phyloP scores from a whole-genome alignment of 2,113 vertebrate species.

The Tor tambroides region DNA sequence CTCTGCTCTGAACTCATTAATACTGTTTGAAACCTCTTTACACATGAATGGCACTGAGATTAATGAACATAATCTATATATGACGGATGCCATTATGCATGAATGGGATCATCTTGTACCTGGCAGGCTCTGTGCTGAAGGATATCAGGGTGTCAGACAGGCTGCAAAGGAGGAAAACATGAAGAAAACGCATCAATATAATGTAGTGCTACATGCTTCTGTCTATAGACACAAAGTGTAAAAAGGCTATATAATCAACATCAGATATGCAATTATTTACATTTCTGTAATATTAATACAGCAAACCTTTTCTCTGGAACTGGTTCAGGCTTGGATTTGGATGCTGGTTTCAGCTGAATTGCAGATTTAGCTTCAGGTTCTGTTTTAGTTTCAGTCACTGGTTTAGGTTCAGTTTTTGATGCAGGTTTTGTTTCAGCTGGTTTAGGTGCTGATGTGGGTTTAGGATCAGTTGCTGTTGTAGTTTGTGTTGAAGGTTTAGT shows the following conservation, averaged over 20 bases:
- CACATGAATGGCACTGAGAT: background rate
- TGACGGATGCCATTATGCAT: background rate
- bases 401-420: no score
- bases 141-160: slow-evolving; percentile 65
- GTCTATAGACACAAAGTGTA: no score
- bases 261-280: background rate
- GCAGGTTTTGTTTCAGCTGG: no score
- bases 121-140: slow-evolving; percentile 58
- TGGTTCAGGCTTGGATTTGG: background rate
- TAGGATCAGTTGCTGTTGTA: no score
- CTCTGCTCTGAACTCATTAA: background rate
- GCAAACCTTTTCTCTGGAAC: slow-evolving; percentile 45
- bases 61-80: background rate
- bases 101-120: slow-evolving; percentile 55
- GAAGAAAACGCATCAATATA: no score
- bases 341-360: background rate
- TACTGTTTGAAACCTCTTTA: background rate
- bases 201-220: background rate
- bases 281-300: background rate
- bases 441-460: no score
- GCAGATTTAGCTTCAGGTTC: background rate
- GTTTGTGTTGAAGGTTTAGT: no score
- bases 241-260: no score
- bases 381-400: background rate
- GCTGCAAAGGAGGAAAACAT: slow-evolving; percentile 52